phyloP scores from a whole-genome alignment of 2,113 vertebrate genomes.

The Hystrix cristata region DNA sequence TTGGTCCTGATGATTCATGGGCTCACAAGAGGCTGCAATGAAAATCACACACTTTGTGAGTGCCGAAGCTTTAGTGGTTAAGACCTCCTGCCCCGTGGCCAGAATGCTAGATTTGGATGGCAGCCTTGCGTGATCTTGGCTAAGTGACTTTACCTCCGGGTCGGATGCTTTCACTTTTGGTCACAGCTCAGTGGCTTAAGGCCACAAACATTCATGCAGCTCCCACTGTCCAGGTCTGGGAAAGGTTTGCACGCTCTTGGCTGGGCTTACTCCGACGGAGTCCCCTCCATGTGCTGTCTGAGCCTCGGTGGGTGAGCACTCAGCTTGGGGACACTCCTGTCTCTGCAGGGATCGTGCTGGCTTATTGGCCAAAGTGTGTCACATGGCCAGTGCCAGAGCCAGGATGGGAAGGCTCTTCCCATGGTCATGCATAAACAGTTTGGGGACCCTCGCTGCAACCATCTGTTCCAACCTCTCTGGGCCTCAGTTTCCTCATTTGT shows the following conservation, averaged over 20 bases:
- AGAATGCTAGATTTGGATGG: background rate
- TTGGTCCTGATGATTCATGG: background rate
- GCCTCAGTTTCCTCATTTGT: background rate
- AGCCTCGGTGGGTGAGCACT: background rate
- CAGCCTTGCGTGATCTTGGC: background rate
- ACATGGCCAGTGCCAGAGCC: background rate
- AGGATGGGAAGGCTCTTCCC: background rate
- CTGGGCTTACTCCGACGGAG: accelerated
- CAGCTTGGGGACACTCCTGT: background rate
- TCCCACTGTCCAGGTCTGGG: background rate
- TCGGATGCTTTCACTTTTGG: background rate
- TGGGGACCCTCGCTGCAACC: background rate
- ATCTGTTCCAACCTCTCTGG: background rate
- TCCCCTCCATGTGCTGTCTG: background rate
- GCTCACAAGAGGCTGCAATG: background rate
- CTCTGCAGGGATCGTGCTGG: background rate
- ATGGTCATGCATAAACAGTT: accelerated
- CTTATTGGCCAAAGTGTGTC: background rate
- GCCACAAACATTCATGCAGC: background rate
- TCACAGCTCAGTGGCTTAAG: background rate
- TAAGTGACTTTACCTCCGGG: background rate
- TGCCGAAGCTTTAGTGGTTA: background rate
- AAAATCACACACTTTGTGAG: background rate
- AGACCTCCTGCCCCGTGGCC: background rate
- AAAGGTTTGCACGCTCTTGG: background rate